Conservation (phyloP, 1,140 invertebrate genomes). For the Neomicropteryx cornuta region DNA sequence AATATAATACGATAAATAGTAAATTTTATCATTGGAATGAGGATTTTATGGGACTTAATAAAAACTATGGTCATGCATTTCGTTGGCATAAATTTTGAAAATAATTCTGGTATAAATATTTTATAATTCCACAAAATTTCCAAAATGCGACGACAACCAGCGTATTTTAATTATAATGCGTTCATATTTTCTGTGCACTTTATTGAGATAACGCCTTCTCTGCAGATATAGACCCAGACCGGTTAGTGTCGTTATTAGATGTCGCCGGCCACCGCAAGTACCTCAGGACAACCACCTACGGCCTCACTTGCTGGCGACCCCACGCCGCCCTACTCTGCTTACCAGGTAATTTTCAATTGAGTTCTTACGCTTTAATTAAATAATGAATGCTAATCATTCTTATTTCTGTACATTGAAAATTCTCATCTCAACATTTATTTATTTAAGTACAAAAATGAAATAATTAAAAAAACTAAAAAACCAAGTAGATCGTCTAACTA, state of each 20-base stretch:
- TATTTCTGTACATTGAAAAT: slow-evolving; percentile 14
- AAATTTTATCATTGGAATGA: not conserved
- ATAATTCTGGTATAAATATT: too few species aligned
- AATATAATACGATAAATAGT: not conserved
- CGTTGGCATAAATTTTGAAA: too few species aligned
- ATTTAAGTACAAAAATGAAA: not conserved
- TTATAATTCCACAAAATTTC: not conserved
- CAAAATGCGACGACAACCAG: slow-evolving; percentile 13
- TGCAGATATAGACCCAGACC: slow-evolving; percentile 83
- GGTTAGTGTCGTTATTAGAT: slow-evolving; percentile 92
- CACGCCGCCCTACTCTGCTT: slow-evolving; percentile 81
- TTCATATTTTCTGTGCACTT: too few species aligned
- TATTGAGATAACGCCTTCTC: slow-evolving; percentile 84
- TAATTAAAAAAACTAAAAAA: too few species aligned
- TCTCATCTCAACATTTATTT: not conserved
- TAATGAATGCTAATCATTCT: not conserved
- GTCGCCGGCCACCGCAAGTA: slow-evolving; percentile 95
- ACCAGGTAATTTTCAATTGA: slow-evolving; percentile 15
- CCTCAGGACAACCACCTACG: slow-evolving; percentile 88
- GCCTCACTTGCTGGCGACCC: slow-evolving; percentile 86
- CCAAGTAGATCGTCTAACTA: too few species aligned
- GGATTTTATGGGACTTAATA: not conserved
- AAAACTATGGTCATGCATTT: not conserved
- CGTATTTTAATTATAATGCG: slow-evolving; percentile 65
- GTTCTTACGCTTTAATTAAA: slow-evolving; percentile 1